phyloP scores from a whole-genome alignment of 64 coral and sea anemone species.

The Porites australiensis region DNA sequence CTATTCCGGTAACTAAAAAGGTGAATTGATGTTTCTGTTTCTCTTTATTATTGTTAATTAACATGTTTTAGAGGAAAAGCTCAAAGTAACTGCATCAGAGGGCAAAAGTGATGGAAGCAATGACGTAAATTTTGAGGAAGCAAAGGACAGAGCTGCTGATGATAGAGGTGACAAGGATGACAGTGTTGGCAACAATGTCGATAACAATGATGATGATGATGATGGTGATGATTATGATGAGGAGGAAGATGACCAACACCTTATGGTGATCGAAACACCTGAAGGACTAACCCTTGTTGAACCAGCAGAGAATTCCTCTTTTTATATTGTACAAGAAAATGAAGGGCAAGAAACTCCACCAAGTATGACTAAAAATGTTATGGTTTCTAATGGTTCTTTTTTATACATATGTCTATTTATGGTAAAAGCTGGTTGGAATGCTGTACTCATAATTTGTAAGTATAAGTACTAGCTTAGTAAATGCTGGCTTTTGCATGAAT shows the following conservation, averaged over 20 bases:
- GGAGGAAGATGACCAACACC: slow-evolving; percentile 59
- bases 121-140: slow-evolving; percentile 17
- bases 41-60: neutral
- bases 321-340: slow-evolving; percentile 70
- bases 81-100: neutral
- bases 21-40: too few relatives aligned
- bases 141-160: slow-evolving; percentile 10
- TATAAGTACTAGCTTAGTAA: too few relatives aligned
- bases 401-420: too few relatives aligned
- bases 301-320: slow-evolving; percentile 69
- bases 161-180: slow-evolving; percentile 20
- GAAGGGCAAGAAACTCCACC: slow-evolving; percentile 77
- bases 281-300: slow-evolving; percentile 90
- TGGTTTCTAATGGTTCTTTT: too few relatives aligned
- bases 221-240: slow-evolving; percentile 45
- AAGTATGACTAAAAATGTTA: slow-evolving; percentile 46
- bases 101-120: neutral
- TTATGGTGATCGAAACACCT: slow-evolving; percentile 89
- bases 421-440: too few relatives aligned
- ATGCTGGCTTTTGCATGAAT: too few relatives aligned
- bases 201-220: slow-evolving; percentile 26
- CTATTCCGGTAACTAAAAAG: too few relatives aligned
- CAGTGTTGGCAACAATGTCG: neutral
- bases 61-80: slow-evolving; percentile 5
- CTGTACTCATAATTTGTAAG: too few relatives aligned